Percentiles rank a stretch among this genome's conserved stretches.
Evolutionary conservation across 2,113 vertebrate species (phyloP).

Genomic region (Hippocampus abdominalis): DNA sequence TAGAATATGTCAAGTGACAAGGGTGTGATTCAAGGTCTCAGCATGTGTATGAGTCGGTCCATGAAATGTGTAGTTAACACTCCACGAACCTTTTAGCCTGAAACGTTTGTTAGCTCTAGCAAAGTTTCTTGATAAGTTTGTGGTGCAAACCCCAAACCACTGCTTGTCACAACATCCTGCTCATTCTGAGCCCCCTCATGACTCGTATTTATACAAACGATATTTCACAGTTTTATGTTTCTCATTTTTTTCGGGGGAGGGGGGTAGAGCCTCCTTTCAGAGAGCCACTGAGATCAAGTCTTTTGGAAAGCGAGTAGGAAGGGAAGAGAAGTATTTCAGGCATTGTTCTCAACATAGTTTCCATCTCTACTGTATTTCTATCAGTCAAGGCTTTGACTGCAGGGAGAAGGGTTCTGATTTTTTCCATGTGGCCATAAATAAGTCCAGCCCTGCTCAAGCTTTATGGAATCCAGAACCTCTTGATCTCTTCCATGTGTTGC

Average conservation of each 20-base stretch:
- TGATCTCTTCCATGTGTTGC: slow-evolving; percentile 76
- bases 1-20: neutral
- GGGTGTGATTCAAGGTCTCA: slow-evolving; percentile 15
- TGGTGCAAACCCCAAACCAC: slow-evolving; percentile 44
- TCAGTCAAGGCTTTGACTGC: slow-evolving; percentile 14
- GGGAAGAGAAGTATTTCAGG: slow-evolving; percentile 10
- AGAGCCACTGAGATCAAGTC: slow-evolving; percentile 31
- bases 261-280: slow-evolving; percentile 24
- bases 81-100: slow-evolving; percentile 33
- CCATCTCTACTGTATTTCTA: slow-evolving; percentile 1
- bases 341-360: neutral
- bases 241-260: slow-evolving; percentile 13
- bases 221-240: slow-evolving; percentile 29
- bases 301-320: slow-evolving; percentile 19
- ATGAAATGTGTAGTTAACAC: slow-evolving; percentile 10
- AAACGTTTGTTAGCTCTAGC: slow-evolving; percentile 13
- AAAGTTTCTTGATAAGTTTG: slow-evolving; percentile 26
- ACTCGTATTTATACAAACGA: slow-evolving; percentile 22
- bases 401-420: slow-evolving; percentile 47
- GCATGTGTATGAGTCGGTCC: neutral
- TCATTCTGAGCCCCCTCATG: slow-evolving; percentile 30
- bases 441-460: slow-evolving; percentile 54
- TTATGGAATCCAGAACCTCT: slow-evolving; percentile 73
- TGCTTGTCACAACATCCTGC: slow-evolving; percentile 41
- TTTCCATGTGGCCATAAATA: slow-evolving; percentile 68